Conservation (phyloP, 2,113 vertebrate species). For the Corythoichthys haematopterus region DNA sequence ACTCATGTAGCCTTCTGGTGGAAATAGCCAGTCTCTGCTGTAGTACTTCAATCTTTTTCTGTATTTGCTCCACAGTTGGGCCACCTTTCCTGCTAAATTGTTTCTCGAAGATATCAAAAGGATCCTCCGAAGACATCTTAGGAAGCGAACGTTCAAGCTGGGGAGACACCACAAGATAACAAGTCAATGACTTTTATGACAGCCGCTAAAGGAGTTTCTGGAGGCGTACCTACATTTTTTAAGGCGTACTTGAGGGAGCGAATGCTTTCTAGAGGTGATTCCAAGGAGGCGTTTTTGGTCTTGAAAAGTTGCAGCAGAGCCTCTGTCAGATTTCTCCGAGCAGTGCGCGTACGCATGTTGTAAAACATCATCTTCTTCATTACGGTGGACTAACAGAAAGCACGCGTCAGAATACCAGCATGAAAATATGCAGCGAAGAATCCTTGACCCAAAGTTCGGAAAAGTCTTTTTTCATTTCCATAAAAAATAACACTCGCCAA, state of each 20-base stretch:
- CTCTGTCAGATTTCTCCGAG: slow-evolving; percentile 72
- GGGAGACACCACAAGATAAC: neutral
- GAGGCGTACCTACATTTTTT: slow-evolving; percentile 74
- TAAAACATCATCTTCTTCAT: slow-evolving; percentile 91
- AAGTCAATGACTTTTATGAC: neutral
- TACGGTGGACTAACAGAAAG: slow-evolving; percentile 71
- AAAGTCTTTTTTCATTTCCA: neutral
- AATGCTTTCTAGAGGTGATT: slow-evolving; percentile 75
- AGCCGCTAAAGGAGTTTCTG: neutral
- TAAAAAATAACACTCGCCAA: neutral
- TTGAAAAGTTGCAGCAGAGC: slow-evolving; percentile 66
- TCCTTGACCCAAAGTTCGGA: neutral
- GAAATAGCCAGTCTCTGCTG: slow-evolving; percentile 68
- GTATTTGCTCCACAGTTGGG: slow-evolving; percentile 54
- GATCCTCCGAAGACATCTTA: slow-evolving; percentile 43
- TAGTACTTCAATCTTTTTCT: slow-evolving; percentile 69
- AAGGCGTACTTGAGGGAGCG: slow-evolving; percentile 67
- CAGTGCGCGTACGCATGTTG: slow-evolving; percentile 79
- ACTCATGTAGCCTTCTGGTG: slow-evolving; percentile 74
- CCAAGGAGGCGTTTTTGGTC: slow-evolving; percentile 67
- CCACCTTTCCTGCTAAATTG: slow-evolving; percentile 31
- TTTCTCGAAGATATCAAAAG: slow-evolving; percentile 23
- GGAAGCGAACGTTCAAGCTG: slow-evolving; percentile 73
- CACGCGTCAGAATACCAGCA: neutral
- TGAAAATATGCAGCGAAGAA: neutral